phyloP scores from a whole-genome alignment of 2,797 vertebrate genomes.

The Rhincodon typus region DNA sequence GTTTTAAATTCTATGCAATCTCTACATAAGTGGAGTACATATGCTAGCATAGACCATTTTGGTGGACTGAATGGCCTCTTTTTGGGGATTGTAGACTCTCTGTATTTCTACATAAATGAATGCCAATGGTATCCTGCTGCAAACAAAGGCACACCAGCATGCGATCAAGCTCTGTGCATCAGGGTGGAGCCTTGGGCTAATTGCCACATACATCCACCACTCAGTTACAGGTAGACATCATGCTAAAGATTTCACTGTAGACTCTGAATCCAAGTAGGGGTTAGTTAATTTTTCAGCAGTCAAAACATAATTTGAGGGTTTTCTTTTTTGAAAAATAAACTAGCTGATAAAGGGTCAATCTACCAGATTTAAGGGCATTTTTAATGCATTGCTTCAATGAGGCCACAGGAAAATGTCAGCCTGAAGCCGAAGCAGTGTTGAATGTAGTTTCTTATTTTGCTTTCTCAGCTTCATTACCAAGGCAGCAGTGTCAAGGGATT shows the following conservation, averaged over 20 bases:
- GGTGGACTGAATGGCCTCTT: too few relatives aligned
- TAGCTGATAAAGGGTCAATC: not conserved
- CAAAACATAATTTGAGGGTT: not conserved
- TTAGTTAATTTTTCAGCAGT: not conserved
- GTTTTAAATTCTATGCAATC: not conserved
- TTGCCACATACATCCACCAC: not conserved
- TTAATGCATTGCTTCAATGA: too few relatives aligned
- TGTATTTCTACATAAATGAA: not conserved
- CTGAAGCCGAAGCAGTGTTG: too few relatives aligned
- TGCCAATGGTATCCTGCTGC: not conserved
- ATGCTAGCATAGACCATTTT: too few relatives aligned
- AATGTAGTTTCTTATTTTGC: too few relatives aligned
- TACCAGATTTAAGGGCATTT: not conserved
- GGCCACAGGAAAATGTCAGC: too few relatives aligned
- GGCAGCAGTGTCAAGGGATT: not conserved
- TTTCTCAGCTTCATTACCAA: not conserved
- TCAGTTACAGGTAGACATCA: not conserved
- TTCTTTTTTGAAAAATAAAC: not conserved
- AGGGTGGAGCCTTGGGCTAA: not conserved
- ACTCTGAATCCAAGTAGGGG: not conserved
- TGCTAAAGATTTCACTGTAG: not conserved
- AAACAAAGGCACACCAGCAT: not conserved
- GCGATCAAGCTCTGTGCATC: not conserved
- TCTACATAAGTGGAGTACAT: not conserved
- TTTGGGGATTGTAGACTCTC: too few relatives aligned